Conservation (phyloP, 1,140 invertebrate species). For the Drosophila cardini region DNA sequence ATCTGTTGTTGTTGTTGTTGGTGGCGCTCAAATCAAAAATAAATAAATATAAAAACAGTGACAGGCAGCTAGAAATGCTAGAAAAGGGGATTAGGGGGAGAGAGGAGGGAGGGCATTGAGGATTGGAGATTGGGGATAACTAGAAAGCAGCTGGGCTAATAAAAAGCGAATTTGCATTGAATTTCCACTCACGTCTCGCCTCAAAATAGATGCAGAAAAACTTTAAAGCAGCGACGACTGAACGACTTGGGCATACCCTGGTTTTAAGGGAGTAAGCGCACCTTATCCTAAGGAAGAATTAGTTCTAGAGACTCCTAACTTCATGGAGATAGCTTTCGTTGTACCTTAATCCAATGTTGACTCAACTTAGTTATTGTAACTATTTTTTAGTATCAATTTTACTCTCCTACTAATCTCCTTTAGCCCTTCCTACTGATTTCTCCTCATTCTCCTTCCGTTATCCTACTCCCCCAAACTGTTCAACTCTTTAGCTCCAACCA, state of each 20-base stretch:
- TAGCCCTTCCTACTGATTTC: background rate
- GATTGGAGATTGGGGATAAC: constrained; percentile 4
- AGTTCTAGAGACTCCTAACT: too few relatives aligned
- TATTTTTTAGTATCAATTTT: too few relatives aligned
- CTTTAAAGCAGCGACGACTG: background rate
- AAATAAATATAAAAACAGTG: constrained; percentile 73
- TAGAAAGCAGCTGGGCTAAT: constrained; percentile 61
- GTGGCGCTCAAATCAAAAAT: constrained; percentile 74
- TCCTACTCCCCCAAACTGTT: background rate
- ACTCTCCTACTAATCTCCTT: background rate
- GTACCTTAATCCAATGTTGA: too few relatives aligned
- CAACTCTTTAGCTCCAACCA: background rate
- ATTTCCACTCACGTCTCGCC: constrained; percentile 53
- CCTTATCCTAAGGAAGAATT: too few relatives aligned
- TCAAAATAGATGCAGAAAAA: constrained; percentile 14
- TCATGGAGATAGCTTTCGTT: too few relatives aligned
- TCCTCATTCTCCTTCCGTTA: background rate
- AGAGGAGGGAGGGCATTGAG: background rate
- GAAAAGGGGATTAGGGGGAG: background rate
- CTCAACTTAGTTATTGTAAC: too few relatives aligned
- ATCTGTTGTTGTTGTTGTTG: constrained; percentile 36
- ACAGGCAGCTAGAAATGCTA: constrained; percentile 38
- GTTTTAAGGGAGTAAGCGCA: background rate
- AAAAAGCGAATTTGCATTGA: constrained; percentile 66
- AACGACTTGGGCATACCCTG: constrained; percentile 20